Percentiles rank a stretch among this genome's conserved stretches.
phyloP scores from a whole-genome alignment of 1,140 invertebrate genomes.

The Drosophila parabipectinata region DNA sequence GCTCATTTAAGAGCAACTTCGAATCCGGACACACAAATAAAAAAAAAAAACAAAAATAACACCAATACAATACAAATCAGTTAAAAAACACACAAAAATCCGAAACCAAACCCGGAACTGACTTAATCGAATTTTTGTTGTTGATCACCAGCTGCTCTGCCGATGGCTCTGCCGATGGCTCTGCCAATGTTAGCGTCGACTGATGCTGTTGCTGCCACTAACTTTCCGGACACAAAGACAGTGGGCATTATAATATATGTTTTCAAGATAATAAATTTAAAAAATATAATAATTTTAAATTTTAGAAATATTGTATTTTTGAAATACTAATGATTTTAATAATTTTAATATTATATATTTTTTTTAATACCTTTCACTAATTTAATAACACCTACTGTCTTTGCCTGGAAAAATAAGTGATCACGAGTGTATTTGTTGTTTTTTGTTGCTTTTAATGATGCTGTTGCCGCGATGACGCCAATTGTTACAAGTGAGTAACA shows the following conservation, averaged over 20 bases:
- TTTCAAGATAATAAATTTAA: background rate
- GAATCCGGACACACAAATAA: constrained; percentile 26
- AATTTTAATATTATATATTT: no score
- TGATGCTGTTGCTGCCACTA: constrained; percentile 26
- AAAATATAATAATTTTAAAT: background rate
- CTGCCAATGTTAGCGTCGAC: constrained; percentile 6
- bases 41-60: constrained; percentile 23
- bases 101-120: constrained; percentile 74
- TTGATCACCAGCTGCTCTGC: constrained; percentile 62
- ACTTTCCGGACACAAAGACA: constrained; percentile 53
- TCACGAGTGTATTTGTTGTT: constrained; percentile 27
- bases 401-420: constrained; percentile 27
- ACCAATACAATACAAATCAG: constrained; percentile 45
- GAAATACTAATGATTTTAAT: no score
- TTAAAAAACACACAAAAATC: constrained; percentile 62
- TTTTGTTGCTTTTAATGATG: constrained; percentile 46
- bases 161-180: background rate
- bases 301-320: no score
- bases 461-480: constrained; percentile 33
- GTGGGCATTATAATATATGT: constrained; percentile 6
- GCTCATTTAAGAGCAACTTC: constrained; percentile 38
- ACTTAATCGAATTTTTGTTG: constrained; percentile 81
- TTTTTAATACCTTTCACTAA: background rate
- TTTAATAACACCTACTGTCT: background rate
- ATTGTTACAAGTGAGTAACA: constrained; percentile 40